A percentile compares a stretch with the other conserved stretches of the same genome.
These are phyloP conservation scores for Pollenia labialis DNA, from an alignment of 2,888 invertebrate genomes.

Conservation along the genomic window DNA sequence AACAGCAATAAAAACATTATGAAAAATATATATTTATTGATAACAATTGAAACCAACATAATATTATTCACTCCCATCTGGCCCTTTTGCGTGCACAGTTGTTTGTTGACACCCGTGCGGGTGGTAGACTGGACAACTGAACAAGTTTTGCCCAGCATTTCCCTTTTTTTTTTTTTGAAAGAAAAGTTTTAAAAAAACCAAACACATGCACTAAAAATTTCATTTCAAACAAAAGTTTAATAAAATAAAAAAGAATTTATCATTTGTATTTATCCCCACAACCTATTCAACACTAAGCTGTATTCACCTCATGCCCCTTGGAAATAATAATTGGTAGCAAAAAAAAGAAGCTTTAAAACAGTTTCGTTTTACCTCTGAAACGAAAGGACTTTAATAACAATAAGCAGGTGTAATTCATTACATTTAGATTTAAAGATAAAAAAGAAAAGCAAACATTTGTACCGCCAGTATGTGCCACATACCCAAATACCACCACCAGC, in stretches of 20 bases:
- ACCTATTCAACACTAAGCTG: no score
- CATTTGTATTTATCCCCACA: no score
- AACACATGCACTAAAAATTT: neutral
- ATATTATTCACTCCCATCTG: neutral
- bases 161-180: neutral
- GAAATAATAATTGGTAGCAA: neutral
- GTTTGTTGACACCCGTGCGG: neutral
- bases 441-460: neutral
- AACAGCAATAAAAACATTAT: neutral
- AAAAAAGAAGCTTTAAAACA: neutral
- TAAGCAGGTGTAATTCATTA: conserved; percentile 50
- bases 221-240: conserved; percentile 24
- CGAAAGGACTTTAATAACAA: conserved; percentile 9
- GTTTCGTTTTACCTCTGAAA: neutral
- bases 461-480: neutral
- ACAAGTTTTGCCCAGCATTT: no score
- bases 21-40: neutral
- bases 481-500: neutral
- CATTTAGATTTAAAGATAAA: conserved; percentile 64
- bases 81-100: neutral
- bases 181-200: neutral
- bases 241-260: neutral
- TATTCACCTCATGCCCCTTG: no score
- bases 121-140: neutral
- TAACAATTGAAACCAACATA: neutral